Evolutionary conservation across 2,888 invertebrate genomes (phyloP), one percentile per base, ranked within the genome.

Genomic region (Phengaris arion): DNA sequence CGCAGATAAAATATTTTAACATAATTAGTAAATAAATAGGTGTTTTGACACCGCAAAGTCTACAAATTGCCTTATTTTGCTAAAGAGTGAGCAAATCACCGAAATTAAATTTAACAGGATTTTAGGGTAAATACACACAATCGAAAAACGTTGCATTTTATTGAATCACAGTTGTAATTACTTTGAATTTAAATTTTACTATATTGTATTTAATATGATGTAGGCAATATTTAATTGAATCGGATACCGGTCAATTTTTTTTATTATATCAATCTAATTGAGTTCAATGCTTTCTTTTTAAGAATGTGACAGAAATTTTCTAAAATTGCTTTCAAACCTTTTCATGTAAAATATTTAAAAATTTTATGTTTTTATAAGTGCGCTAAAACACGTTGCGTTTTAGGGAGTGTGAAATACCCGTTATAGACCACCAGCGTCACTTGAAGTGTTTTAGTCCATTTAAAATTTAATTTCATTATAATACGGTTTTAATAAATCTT

Each of bases 61-160:
- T 72, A 72, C 72, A 8, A 72, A 72, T 72, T 54, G 52, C 72
- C 72, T 72, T 35, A 72, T 72, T 72, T 72, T 72, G 12, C 2
- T 52, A 35, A 12, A 12, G 64, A 12, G 64, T 64, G 45, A 64
- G 7, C 35, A 12, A 64, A 64, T 64, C 64, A 35, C 64, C 64
- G 12, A 64, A 64, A 64, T 64, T 64, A 64, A 1, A 52, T 52
- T 13, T 64, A 35, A 10, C 64, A 45, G 35, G 64, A 64, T 45
- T 13, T 64, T 12, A 64, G 12, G 35, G 45, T 59, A 9, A 13
- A 35, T 4, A 35, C 2, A 35, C 59, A 64, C 59, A 15, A 64
- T 35, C 1, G 10, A 22, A 15, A 59, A 35, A 12, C 10, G 59
- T 9, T 3, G 22, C 10, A 22, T 22, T 59, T 9, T 22, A 3